Conservation (phyloP, 2,113 vertebrate genomes). For the Cyprinodon tularosa region DNA sequence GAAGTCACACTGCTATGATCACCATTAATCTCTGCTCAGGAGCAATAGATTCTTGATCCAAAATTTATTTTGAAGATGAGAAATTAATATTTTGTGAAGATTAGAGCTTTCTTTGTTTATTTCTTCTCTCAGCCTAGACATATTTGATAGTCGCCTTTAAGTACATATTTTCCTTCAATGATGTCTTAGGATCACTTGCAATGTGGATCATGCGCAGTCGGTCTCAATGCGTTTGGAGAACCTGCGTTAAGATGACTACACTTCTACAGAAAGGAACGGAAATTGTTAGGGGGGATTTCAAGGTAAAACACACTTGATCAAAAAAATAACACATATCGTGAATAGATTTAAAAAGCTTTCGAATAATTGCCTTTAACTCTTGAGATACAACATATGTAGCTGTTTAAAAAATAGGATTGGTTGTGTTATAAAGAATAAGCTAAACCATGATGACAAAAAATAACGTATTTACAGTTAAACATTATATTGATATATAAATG, state of each 20-base stretch:
- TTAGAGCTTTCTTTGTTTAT: background rate
- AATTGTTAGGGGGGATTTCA: conserved; percentile 11
- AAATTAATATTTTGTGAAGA: too few species aligned
- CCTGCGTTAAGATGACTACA: conserved; percentile 12
- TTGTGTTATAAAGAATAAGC: background rate
- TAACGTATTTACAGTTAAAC: too few species aligned
- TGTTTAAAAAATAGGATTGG: background rate
- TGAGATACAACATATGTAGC: background rate
- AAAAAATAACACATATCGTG: background rate
- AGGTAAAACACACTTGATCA: conserved; percentile 18
- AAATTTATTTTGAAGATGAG: background rate
- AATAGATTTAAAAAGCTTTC: background rate
- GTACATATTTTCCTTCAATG: conserved; percentile 54
- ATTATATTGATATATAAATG: too few species aligned
- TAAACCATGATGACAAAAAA: too few species aligned
- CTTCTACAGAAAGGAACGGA: conserved; percentile 11
- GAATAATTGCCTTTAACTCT: background rate
- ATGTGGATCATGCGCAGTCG: conserved; percentile 81
- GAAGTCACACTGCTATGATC: conserved; percentile 8
- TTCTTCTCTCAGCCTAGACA: background rate
- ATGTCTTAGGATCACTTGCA: conserved; percentile 77
- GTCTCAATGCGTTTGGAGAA: conserved; percentile 29
- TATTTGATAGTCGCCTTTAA: conserved; percentile 70
- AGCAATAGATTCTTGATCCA: conserved; percentile 32
- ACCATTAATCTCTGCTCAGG: background rate